phyloP scores from a whole-genome alignment of 2,113 vertebrate genomes.

The Loxodonta africana region DNA sequence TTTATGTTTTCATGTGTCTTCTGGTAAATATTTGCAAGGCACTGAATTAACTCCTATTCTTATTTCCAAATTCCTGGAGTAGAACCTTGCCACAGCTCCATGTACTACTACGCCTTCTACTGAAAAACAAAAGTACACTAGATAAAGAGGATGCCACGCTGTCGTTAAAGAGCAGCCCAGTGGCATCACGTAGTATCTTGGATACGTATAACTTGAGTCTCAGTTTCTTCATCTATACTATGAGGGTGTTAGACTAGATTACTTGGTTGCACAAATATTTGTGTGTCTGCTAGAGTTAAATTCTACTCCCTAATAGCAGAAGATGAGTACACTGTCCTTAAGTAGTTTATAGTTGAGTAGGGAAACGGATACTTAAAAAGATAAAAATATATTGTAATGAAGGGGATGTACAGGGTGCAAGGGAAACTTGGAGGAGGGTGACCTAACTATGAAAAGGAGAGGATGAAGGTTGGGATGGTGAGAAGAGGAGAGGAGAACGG shows the following conservation, averaged over 20 bases:
- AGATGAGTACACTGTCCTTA: background rate
- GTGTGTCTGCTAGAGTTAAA: background rate
- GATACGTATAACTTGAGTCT: slow-evolving; percentile 36
- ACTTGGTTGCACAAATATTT: slow-evolving; percentile 47
- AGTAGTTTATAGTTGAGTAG: slow-evolving; percentile 29
- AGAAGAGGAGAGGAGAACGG: background rate
- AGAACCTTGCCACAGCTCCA: background rate
- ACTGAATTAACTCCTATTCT: slow-evolving; percentile 19
- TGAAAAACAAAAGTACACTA: background rate
- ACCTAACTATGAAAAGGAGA: background rate
- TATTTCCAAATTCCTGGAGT: slow-evolving; percentile 46
- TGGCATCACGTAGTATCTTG: background rate
- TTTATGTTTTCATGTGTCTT: slow-evolving; percentile 39
- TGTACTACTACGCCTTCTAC: background rate
- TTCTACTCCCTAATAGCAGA: background rate
- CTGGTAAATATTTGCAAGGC: slow-evolving; percentile 29
- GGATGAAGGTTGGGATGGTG: background rate
- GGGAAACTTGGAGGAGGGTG: background rate
- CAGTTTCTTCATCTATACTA: background rate
- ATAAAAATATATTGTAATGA: background rate
- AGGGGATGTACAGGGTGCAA: background rate
- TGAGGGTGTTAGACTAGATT: background rate
- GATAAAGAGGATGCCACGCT: background rate
- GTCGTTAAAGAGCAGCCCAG: background rate
- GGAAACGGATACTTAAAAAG: background rate